Base-by-base conservation (phyloP, 2,113 vertebrate genomes). In the Lepisosteus osseus region DNA sequence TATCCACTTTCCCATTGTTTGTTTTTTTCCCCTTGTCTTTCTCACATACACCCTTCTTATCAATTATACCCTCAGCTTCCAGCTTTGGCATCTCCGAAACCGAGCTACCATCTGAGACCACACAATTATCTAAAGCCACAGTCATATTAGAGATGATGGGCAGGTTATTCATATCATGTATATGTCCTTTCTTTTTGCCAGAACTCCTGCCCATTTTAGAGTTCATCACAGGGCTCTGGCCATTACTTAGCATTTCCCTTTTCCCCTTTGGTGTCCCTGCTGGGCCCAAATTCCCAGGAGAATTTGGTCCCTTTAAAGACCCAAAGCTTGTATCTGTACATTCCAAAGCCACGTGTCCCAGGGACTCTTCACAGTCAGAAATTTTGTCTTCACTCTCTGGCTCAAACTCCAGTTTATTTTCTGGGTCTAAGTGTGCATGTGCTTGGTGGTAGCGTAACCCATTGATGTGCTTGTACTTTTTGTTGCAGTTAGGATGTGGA, bases 391-490 rank as follows among this genome's bases (percentile, higher is more conserved):
- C 97, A 0, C 92, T 93, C 73, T 99, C 96, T 11, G 92, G 90
- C 80, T 97, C 97, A 59, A 96, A 93, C 65, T 98, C 95, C 67
- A 96, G 90, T 72, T 99, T 98, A 80, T 92, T 95, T 74, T 98
- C 96, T 0, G 86, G 92, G 72, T 98, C 97, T 78, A 98, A 90
- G 85, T 99, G 97, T 74, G 97, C 97, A 0, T 99, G 97, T 6
- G 95, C 97, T 87, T 99, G 97, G 84, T 99, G 97, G 86, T 99
- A 99, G 61, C 97, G 88, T 67, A 99, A 88, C 67, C 97, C 97
- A 0, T 99, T 99, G 83, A 99, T 98, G 91, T 99, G 97, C 93
- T 99, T 99, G 88, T 99, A 99, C 78, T 97, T 97, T 85, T 99
- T 99, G 93, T 97, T 99, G 90, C 97, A 99, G 85, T 99, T 98